Evolutionary conservation across 2,888 invertebrate genomes (phyloP), one percentile per base, ranked within the genome.

Genomic region (Cyclophora punctaria): DNA sequence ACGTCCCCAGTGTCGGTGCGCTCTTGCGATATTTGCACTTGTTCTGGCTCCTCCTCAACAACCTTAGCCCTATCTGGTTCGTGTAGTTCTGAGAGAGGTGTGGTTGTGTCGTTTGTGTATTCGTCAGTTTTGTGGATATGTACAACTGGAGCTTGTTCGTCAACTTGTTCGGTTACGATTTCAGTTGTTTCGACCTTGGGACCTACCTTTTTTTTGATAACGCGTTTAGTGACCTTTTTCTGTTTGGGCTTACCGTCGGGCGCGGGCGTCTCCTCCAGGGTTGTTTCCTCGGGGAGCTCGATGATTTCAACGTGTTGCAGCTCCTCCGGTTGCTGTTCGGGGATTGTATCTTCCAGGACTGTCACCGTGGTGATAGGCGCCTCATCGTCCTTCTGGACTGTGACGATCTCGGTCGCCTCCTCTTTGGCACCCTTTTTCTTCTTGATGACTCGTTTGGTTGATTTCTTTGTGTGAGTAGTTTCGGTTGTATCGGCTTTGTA

Each of bases 171-270:
- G 5, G 53, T 48, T 33, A 58, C 53, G 3, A 41, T 64, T 66
- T 62, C 48, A 35, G 58, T 72, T 46, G 60, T 71, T 57, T 55
- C 55, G 0, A 52, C 34, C 41, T 50, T 51, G 2, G 62, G 73
- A 43, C 72, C 76, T 50, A 69, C 67, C 44, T 67, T 68, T 60
- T 77, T 84, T 41, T 54, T 54, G 20, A 56, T 57, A 3, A 53
- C 45, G n/a, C 52, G 56, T 41, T 57, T 62, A 0, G 58, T 62
- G 4, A 35, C 62, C 67, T 61, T 59, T 49, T 48, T 68, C 42
- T 73, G 43, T 73, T 68, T 60, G 44, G 62, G 59, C 71, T 66
- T 71, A 57, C 73, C 62, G 53, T 75, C 65, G 20, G 70, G 59
- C 0, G 60, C 56, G 5, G 48, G 4, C 6, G 52, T 42, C 48